Evolutionary conservation across 2,888 invertebrate genomes (phyloP).

Genomic region (Phytoseiulus persimilis): DNA sequence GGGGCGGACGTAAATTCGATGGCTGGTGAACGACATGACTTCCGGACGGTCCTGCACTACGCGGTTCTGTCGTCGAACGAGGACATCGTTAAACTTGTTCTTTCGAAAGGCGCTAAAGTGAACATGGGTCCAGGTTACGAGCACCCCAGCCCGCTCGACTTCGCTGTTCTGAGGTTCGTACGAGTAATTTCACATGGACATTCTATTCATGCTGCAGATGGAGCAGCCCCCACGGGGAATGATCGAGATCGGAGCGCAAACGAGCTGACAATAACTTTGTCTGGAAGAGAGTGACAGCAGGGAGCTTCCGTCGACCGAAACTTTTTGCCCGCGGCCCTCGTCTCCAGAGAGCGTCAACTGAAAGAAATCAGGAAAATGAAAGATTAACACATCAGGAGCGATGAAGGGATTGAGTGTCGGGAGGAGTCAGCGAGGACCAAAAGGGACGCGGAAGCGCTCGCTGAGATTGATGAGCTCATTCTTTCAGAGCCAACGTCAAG

Average conservation of each 20-base stretch:
- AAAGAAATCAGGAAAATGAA: background rate
- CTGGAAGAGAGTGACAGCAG: background rate
- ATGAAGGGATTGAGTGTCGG: background rate
- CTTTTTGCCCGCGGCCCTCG: background rate
- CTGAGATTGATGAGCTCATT: background rate
- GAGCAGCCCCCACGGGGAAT: constrained; percentile 45
- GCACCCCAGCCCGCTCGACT: constrained; percentile 71
- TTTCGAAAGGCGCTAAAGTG: constrained; percentile 71
- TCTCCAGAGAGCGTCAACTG: background rate
- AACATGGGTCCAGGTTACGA: constrained; percentile 56
- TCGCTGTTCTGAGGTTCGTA: constrained; percentile 62
- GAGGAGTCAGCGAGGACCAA: background rate
- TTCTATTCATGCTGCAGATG: constrained; percentile 47
- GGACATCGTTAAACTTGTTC: constrained; percentile 64
- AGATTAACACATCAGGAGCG: background rate
- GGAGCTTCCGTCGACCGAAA: background rate
- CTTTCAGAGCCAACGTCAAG: constrained; percentile 62
- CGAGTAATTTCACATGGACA: background rate
- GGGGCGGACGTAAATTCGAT: constrained; percentile 79
- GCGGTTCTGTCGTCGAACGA: constrained; percentile 68
- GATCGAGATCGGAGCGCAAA: background rate
- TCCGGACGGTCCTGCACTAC: constrained; percentile 76
- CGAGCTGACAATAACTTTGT: background rate
- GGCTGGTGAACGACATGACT: constrained; percentile 75
- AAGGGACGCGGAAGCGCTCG: background rate